Evolutionary conservation across 2,113 vertebrate genomes (phyloP), one percentile per base, ranked within the genome.

Genomic region (Jacana jacana): DNA sequence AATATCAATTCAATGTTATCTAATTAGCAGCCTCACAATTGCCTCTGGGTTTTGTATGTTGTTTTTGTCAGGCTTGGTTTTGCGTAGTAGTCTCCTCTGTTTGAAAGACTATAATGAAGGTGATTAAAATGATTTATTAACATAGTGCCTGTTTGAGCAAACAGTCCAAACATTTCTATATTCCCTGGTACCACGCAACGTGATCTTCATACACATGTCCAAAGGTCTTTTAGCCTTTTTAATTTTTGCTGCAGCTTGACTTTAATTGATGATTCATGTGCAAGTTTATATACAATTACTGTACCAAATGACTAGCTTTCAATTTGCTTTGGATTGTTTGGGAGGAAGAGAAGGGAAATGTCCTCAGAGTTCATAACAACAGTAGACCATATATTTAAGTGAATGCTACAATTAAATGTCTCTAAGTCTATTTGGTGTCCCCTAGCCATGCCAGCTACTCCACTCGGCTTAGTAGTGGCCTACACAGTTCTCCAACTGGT

Each of bases 111-210:
- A 60, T 89, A 95, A 87, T 86, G 76, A 92, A 84, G 81, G 81
- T 88, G 94, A 93, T 76, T 94, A 96, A 94, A 97, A 88, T 77
- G 81, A 97, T 95, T 94, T 85, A 95, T 93, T 96, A 92, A 89
- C 51, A 46, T 89, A 61, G 65, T 75, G 82, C 44, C 37, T 18
- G 4, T 93, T 86, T 83, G 64, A 97, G 85, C 31, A 72, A 94
- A 91, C 12, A 95, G 71, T 92, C 91, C 96, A 89, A 97, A 94
- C 48, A 77, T 92, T 97, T 95, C 52, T 46, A 52, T 33, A 40
- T 44, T 86, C 71, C 80, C 86, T 66, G 60, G 60, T 88, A 95
- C 93, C 70, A 86, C 88, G 88, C 0, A 1, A n/a, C 75, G 35
- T 92, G 86, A 73, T 95, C 83, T 70, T 93, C 70, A 93, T 25